Evolutionary conservation across 2,113 vertebrate genomes (phyloP), one percentile per base, ranked within the genome.

Genomic region (Psilopogon haemacephalus): DNA sequence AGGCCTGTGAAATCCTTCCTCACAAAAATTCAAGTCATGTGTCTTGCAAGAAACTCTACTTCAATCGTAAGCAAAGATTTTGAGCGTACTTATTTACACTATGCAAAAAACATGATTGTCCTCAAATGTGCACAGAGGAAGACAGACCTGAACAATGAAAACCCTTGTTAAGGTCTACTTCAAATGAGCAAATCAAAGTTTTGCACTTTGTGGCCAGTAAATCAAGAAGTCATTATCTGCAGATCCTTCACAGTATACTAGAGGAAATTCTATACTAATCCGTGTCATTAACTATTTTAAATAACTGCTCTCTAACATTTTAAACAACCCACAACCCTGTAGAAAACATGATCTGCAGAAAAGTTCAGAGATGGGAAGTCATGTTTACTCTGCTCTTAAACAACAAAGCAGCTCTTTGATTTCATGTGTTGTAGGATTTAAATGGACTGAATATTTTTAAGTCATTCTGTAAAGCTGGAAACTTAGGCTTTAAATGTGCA

Each of bases 81-180:
- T 9, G 9, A 82, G 46, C 44, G 44, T 40, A 40, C 5, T 38
- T 42, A 48, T 11, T 17, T 6, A 1, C 19, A 26, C 21, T 28
- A 82, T 8, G 11, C 18, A 5, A 72, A 80, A 86, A 72, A 5
- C 8, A 89, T 17, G 60, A 84, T 24, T 32, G 74, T 8, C 26
- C 33, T 84, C 40, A 76, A 44, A 68, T 0, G 1, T 11, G n/a
- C 3, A 1, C n/a, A 80, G 15, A 60, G 28, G 30, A 69, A 62
- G 56, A 80, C 42, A 83, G 52, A 88, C 2, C 6, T 12, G 23
- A 94, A 70, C 8, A 78, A 30, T 8, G 5, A 32, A 80, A 93
- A 76, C 17, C 26, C 13, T 35, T n/a, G 80, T 64, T 16, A 97
- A 97, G 97, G 96, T 96, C 44, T 37, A 46, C 38, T 44, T 73